Evolutionary conservation across 2,888 invertebrate species (phyloP), one percentile per base, ranked within the genome.

Genomic region (Shargacucullia verbasci): DNA sequence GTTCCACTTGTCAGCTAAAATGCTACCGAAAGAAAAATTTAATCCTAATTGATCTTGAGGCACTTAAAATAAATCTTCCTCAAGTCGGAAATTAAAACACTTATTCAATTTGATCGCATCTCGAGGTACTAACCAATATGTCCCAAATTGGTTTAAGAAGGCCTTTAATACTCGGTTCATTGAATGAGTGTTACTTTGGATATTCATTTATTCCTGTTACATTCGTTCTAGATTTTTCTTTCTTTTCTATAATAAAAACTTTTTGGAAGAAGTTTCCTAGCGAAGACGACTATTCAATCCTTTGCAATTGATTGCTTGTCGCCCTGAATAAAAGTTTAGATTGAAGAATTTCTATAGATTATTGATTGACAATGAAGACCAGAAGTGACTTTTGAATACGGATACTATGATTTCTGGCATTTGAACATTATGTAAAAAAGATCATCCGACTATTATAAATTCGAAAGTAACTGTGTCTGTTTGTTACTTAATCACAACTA

Each of bases 151-250:
- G 57, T 57, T 61, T 70, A 67, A 70, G 64, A 70, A 70, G 50
- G 41, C 27, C 34, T 66, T 48, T 72, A 78, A 75, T 68, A 58
- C 61, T 43, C 40, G 56, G 41, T 59, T 43, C 57, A 63, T 76
- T 66, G 73, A 61, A 59, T 63, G 70, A 67, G 68, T 76, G 55
- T 75, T 73, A 78, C 75, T 79, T 79, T 59, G 73, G 76, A 80
- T 82, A 83, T 80, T 80, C 75, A 74, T 70, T 77, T 78, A 67
- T 79, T 74, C 72, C 59, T 69, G 71, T 72, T 65, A 52, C 61
- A 61, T 63, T 68, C 66, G 75, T 71, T 70, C 73, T 73, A 3
- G 82, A 82, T 84, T 86, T 86, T 83, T 82, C 80, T 84, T 86
- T 85, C 82, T 80, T 81, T 80, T 73, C 77, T 80, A 85, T 82